These are phyloP conservation scores for Heliothis peltigera DNA, from an alignment of 2,888 invertebrate species.

Conservation along the genomic window DNA sequence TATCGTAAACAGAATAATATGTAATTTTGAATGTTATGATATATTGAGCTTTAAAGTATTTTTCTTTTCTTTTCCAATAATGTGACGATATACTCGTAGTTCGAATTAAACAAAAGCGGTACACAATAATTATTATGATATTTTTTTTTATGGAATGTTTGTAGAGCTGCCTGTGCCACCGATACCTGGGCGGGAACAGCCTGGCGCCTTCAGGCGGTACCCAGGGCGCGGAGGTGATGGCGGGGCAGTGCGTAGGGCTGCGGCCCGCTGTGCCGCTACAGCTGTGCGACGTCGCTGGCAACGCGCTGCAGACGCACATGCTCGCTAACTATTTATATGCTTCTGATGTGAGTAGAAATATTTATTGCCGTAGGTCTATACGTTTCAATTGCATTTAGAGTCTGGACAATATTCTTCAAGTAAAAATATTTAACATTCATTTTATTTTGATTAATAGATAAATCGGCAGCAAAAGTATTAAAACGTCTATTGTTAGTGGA, in stretches of 20 bases:
- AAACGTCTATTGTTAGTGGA: no score
- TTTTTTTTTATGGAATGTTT: not conserved
- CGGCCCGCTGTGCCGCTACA: slow-evolving; percentile 91
- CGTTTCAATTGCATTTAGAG: no score
- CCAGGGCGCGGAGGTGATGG: slow-evolving; percentile 85
- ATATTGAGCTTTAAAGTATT: no score
- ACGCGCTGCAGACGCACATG: slow-evolving; percentile 94
- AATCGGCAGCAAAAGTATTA: no score
- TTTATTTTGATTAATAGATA: no score
- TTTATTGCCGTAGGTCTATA: not conserved
- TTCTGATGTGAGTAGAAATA: slow-evolving; percentile 90
- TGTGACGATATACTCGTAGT: no score
- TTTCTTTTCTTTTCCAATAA: no score
- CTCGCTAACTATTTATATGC: slow-evolving; percentile 93
- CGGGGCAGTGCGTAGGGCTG: slow-evolving; percentile 82
- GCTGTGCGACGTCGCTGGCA: slow-evolving; percentile 96
- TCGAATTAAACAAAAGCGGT: no score
- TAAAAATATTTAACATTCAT: no score
- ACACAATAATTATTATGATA: not conserved
- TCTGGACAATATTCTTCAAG: no score
- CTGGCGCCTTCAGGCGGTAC: slow-evolving; percentile 73
- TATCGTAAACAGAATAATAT: no score
- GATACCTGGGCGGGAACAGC: slow-evolving; percentile 78
- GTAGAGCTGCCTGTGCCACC: slow-evolving; percentile 83
- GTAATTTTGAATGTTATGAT: no score